These are phyloP conservation scores for Brotula barbata DNA, from an alignment of 2,797 vertebrate genomes.

Conservation along the genomic window DNA sequence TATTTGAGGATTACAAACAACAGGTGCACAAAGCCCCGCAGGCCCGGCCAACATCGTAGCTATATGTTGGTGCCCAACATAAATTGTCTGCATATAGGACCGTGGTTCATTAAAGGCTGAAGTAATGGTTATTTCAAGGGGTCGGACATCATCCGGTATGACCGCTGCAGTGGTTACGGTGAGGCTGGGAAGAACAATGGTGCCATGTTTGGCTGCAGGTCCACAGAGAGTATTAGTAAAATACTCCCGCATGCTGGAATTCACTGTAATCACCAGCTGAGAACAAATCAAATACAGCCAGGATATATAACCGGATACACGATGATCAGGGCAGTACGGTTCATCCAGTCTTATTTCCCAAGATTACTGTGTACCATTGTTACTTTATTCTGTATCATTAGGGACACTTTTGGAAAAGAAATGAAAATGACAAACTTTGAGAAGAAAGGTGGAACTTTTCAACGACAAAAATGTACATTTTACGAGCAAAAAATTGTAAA, in stretches of 20 bases:
- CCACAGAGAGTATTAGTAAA: neutral
- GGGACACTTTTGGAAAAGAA: too few species aligned
- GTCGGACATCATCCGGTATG: slow-evolving; percentile 40
- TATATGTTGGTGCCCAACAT: slow-evolving; percentile 36
- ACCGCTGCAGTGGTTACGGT: slow-evolving; percentile 33
- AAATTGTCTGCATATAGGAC: slow-evolving; percentile 29
- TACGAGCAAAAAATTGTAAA: too few species aligned
- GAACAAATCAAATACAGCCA: neutral
- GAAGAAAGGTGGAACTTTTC: too few species aligned
- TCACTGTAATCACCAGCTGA: neutral
- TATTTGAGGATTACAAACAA: slow-evolving; percentile 70
- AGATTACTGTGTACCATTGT: too few species aligned
- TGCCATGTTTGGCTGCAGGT: slow-evolving; percentile 45
- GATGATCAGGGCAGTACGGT: neutral
- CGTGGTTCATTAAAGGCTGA: slow-evolving; percentile 54
- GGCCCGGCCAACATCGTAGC: slow-evolving; percentile 31
- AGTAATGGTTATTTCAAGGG: slow-evolving; percentile 65
- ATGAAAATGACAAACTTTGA: too few species aligned
- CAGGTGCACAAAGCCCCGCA: slow-evolving; percentile 62
- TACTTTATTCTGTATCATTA: too few species aligned
- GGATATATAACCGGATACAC: slow-evolving; percentile 25
- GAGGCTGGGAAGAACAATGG: slow-evolving; percentile 48
- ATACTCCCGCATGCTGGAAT: slow-evolving; percentile 44
- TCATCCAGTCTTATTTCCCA: too few species aligned
- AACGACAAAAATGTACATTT: too few species aligned